Evolutionary conservation across 1,140 invertebrate genomes (phyloP), one percentile per base, ranked within the genome.

Genomic region (Nasonia vitripennis): DNA sequence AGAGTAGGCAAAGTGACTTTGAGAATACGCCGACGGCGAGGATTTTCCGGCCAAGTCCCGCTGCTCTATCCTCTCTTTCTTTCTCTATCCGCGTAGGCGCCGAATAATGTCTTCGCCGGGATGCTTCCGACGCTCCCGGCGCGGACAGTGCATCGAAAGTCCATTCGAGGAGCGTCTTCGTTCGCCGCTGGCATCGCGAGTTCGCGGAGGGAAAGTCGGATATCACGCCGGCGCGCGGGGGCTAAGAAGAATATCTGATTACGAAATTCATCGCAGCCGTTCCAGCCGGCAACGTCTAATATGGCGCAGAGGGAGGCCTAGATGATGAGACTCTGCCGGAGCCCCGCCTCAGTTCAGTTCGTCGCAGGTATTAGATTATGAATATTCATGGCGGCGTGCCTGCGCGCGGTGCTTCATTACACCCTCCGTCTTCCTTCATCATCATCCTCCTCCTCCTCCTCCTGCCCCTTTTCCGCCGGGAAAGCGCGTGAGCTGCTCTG

Each of bases 361-460:
- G 89, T 90, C 92, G 92, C 92, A 93, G 92, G 92, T 93, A 93
- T 93, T 93, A 93, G 91, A 92, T 93, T 93, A 93, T 93, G 92
- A 93, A 93, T 93, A 93, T 93, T 93, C 93, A 93, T 93, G 92
- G 89, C 91, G 89, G 91, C 90, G 91, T 92, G 91, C 92, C 92
- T 74, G 81, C 80, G 91, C 90, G 90, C 92, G 91, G 92, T 91
- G 91, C 92, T 93, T 93, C 92, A 93, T 93, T 93, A 93, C 91
- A 91, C 89, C 90, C 89, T 88, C 88, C 90, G 68, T 88, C 74
- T 37, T 23, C 86, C 82, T 82, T 81, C 78, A 78, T 75, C 62
- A 80, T 68, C 73, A 12, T 77, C 37, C 68, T 37, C 73, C 20
- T 77, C 37, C 68, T 37, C 41, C 7, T 0, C 11, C 6, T 55